Base-by-base conservation (phyloP, 2,888 invertebrate genomes). In the Agapetus fuscipes region DNA sequence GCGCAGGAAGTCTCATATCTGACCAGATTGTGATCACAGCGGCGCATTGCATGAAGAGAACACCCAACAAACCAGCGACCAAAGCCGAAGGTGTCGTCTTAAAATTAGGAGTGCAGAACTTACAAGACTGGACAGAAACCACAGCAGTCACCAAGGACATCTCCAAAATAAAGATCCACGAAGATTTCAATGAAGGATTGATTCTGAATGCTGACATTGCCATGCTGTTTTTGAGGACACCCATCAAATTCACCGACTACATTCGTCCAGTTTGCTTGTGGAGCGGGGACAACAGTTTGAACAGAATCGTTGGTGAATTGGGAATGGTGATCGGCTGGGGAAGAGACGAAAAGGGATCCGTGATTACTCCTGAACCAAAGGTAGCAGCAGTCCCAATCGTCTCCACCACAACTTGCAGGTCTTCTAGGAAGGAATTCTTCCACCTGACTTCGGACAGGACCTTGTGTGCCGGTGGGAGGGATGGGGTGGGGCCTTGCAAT, bases 261-360 rank as follows among this genome's bases (percentile, higher is more conserved):
- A 53, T 58, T 3, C 45, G 52, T 17, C 55, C 56, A 1, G 53
- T 56, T 26, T 56, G 56, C 39, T 49, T 56, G 20, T 54, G 53
- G 50, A 38, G 44, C 9, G 48, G 49, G 3, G 34, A 35, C 16
- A 12, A 26, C 2, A 24, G 35, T 29, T 25, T 41, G 12, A 30
- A 34, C 2, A 25, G 20, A n/a, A 30, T 44, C 3, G 39, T 39
- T 1, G 44, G 41, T 16, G 51, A 13, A 12, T 10, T 12, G 3
- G 76, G 74, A 7, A 60, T 62, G 9, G 62, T 74, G 3, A 68
- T 72, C 3, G 74, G 75, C 6, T 76, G 76, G 76, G 71, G 64
- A 3, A 56, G 52, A 25, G 60, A 63, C 43, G 68, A 66, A 43
- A 46, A 49, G 11, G 60, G 60, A 2, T 50, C 54, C 10, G 49